Conservation (phyloP, 2,113 vertebrate species). For the Cichladusa arquata region DNA sequence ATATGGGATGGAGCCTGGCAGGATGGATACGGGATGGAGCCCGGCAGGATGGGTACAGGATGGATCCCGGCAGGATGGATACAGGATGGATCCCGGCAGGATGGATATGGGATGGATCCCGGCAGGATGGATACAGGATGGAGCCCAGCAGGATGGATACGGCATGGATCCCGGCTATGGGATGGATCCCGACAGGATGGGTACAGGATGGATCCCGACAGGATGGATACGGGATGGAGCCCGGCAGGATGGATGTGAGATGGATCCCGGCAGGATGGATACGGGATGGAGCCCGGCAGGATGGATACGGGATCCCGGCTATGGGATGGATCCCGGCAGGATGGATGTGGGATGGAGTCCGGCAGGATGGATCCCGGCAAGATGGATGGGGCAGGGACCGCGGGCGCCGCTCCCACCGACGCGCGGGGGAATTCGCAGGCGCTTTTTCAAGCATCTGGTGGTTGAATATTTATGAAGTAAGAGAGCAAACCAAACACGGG, state of each 20-base stretch:
- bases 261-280: not conserved
- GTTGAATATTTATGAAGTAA: slow-evolving; percentile 24
- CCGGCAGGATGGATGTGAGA: not conserved
- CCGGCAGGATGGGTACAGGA: not conserved
- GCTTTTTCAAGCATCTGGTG: not conserved
- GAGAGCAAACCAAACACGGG: not conserved
- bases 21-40: not conserved
- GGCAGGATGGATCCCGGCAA: too few species aligned
- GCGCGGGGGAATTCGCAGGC: not conserved
- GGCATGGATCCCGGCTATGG: too few species aligned
- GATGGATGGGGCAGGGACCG: not conserved
- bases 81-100: too few species aligned
- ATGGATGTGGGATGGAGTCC: not conserved
- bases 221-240: not conserved
- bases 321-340: too few species aligned
- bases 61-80: not conserved
- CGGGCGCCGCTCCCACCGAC: not conserved
- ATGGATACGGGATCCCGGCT: too few species aligned
- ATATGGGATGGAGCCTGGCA: too few species aligned
- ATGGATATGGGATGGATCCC: too few species aligned
- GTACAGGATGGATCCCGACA: not conserved
- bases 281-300: not conserved
- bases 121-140: too few species aligned
- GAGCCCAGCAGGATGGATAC: too few species aligned
- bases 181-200: not conserved